A percentile compares a stretch with the other conserved stretches of the same genome.
These are phyloP conservation scores for Gandaritis pyraliata DNA, from an alignment of 2,888 invertebrate genomes.

Conservation along the genomic window DNA sequence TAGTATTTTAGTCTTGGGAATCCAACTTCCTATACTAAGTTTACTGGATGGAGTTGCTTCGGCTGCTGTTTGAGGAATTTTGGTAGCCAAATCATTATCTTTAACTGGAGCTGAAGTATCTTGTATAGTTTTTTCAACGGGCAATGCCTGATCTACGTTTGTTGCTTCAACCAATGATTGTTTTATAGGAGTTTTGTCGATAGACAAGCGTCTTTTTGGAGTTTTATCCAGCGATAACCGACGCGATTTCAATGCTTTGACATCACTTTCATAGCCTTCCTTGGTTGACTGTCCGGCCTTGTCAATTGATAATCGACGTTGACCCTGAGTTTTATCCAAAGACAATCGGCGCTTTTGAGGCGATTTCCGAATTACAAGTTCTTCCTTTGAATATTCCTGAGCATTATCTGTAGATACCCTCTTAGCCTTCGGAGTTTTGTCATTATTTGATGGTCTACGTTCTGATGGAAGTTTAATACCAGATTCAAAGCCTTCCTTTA, in stretches of 20 bases:
- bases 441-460: slow-evolving; percentile 44
- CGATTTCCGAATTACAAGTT: slow-evolving; percentile 7
- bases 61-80: not conserved
- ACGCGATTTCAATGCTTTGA: slow-evolving; percentile 19
- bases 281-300: slow-evolving; percentile 16
- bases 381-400: slow-evolving; percentile 17
- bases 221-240: slow-evolving; percentile 33
- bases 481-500: slow-evolving; percentile 53
- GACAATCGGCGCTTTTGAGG: slow-evolving; percentile 23
- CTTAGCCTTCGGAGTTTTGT: slow-evolving; percentile 27
- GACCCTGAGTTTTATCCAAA: slow-evolving; percentile 12
- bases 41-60: not conserved
- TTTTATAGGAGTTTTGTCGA: slow-evolving; percentile 17
- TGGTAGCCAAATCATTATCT: not conserved
- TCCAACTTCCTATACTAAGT: not conserved
- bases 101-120: not conserved
- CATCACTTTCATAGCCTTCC: slow-evolving; percentile 31
- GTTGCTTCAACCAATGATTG: not conserved
- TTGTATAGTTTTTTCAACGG: slow-evolving; percentile 1
- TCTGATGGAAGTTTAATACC: slow-evolving; percentile 55
- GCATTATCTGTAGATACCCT: slow-evolving; percentile 12
- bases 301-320: slow-evolving; percentile 46
- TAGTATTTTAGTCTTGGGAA: slow-evolving; percentile 19
- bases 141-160: not conserved
- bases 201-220: slow-evolving; percentile 27